phyloP scores from a whole-genome alignment of 2,113 vertebrate species.

The Ivindomyrus marchei region DNA sequence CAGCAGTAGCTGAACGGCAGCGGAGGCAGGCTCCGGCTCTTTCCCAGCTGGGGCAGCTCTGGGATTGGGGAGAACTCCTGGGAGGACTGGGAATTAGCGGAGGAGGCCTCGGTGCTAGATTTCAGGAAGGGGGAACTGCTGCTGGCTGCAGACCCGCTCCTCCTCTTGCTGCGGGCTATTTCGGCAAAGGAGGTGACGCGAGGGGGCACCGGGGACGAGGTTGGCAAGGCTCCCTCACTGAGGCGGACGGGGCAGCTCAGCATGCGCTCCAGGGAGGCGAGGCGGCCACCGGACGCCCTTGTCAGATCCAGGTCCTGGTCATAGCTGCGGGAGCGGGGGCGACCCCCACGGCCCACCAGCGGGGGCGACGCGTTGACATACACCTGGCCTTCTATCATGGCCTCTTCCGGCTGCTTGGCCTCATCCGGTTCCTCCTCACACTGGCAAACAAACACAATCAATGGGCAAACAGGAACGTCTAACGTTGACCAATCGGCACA shows the following conservation, averaged over 20 bases:
- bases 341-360: slow-evolving; percentile 30
- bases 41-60: slow-evolving; percentile 35
- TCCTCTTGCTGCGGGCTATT: slow-evolving; percentile 78
- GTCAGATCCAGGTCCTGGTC: slow-evolving; percentile 85
- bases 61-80: slow-evolving; percentile 66
- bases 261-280: slow-evolving; percentile 87
- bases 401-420: background rate
- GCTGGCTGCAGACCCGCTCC: slow-evolving; percentile 59
- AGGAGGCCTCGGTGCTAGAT: slow-evolving; percentile 61
- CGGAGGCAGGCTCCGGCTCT: slow-evolving; percentile 65
- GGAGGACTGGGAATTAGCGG: slow-evolving; percentile 34
- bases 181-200: slow-evolving; percentile 93
- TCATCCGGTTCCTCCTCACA: slow-evolving; percentile 22
- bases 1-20: slow-evolving; percentile 54
- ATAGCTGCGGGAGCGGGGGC: slow-evolving; percentile 84
- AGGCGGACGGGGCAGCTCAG: slow-evolving; percentile 87
- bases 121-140: slow-evolving; percentile 50
- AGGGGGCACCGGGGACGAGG: slow-evolving; percentile 45
- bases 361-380: slow-evolving; percentile 85
- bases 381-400: slow-evolving; percentile 76
- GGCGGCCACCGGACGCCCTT: slow-evolving; percentile 57
- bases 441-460: slow-evolving; percentile 21
- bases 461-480: background rate
- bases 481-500: background rate
- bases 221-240: slow-evolving; percentile 68